Percentiles rank a stretch among this genome's conserved stretches.
These are phyloP conservation scores for Acrocephalus kingi DNA, from an alignment of 2,113 vertebrate species.

Conservation along the genomic window DNA sequence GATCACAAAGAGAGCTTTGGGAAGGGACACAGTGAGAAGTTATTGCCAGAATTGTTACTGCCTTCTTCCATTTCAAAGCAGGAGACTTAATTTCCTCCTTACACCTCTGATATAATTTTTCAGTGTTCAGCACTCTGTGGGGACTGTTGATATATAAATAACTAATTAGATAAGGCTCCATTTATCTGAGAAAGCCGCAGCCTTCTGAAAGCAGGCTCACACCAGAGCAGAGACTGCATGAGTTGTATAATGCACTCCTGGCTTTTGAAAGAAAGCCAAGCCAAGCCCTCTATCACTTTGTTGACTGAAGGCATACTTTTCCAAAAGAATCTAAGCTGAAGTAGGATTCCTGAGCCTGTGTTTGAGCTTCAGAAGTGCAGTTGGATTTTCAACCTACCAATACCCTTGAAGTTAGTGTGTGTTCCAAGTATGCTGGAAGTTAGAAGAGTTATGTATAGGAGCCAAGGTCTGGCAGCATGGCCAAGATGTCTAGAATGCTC, in stretches of 20 bases:
- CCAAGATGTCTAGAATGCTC: slow-evolving; percentile 34
- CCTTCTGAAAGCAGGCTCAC: not conserved
- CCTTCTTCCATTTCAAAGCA: not conserved
- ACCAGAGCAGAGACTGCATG: not conserved
- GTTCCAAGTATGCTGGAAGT: slow-evolving; percentile 38
- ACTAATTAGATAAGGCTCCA: slow-evolving; percentile 40
- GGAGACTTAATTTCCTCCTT: slow-evolving; percentile 11
- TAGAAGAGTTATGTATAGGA: not conserved
- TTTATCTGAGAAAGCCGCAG: not conserved
- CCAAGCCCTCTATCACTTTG: not conserved
- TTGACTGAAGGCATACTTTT: slow-evolving; percentile 28
- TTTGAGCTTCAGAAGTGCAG: slow-evolving; percentile 41
- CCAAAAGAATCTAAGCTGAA: slow-evolving; percentile 40
- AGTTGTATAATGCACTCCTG: not conserved
- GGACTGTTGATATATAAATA: slow-evolving; percentile 5
- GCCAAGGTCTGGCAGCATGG: slow-evolving; percentile 13
- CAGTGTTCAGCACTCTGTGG: not conserved
- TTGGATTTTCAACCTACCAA: slow-evolving; percentile 31
- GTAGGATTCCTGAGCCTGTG: not conserved
- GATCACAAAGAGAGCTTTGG: not conserved
- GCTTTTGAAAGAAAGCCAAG: slow-evolving; percentile 31
- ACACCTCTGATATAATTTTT: not conserved
- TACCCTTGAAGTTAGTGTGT: not conserved
- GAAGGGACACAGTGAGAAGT: not conserved
- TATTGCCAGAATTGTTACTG: not conserved